Percentiles rank a stretch among this genome's conserved stretches.
These are phyloP conservation scores for Turritopsis rubra DNA, from an alignment of 30 jellyfish, hydroid and myxozoan genomes.

Conservation along the genomic window DNA sequence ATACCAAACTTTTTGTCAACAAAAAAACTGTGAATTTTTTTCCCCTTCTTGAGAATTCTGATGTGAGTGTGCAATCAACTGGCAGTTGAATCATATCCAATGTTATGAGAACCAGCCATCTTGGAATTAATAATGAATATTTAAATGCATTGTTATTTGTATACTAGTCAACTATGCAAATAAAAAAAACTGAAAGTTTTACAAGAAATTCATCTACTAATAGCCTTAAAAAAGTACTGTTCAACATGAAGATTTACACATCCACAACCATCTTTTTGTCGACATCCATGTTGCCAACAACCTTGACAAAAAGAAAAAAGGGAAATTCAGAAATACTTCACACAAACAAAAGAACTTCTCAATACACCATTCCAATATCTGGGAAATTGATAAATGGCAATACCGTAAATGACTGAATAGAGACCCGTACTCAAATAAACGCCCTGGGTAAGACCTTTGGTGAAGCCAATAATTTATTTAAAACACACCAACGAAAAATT, in stretches of 20 bases:
- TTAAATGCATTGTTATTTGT: neutral
- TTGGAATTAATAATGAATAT: too few relatives aligned
- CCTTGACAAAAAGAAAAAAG: constrained; percentile 36
- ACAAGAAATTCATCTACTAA: neutral
- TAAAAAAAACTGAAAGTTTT: neutral
- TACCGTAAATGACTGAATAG: too few relatives aligned
- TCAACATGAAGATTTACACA: constrained; percentile 28
- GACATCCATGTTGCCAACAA: constrained; percentile 90
- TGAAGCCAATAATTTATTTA: too few relatives aligned
- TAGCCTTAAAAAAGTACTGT: neutral
- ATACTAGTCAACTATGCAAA: neutral
- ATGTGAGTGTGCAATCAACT: neutral
- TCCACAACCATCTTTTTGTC: constrained; percentile 97
- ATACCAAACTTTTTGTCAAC: too few relatives aligned
- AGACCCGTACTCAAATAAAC: too few relatives aligned
- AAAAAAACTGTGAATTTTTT: too few relatives aligned
- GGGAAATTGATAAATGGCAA: too few relatives aligned
- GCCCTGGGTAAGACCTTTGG: too few relatives aligned
- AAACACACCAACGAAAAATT: too few relatives aligned
- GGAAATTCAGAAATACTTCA: too few relatives aligned
- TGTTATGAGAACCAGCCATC: neutral
- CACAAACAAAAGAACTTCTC: neutral
- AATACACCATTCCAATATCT: neutral
- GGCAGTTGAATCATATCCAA: neutral
- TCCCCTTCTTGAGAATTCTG: too few relatives aligned